A percentile compares a stretch with the other conserved stretches of the same genome.
Evolutionary conservation across 2,797 vertebrate species (phyloP).

Genomic region (Erpetoichthys calabaricus): DNA sequence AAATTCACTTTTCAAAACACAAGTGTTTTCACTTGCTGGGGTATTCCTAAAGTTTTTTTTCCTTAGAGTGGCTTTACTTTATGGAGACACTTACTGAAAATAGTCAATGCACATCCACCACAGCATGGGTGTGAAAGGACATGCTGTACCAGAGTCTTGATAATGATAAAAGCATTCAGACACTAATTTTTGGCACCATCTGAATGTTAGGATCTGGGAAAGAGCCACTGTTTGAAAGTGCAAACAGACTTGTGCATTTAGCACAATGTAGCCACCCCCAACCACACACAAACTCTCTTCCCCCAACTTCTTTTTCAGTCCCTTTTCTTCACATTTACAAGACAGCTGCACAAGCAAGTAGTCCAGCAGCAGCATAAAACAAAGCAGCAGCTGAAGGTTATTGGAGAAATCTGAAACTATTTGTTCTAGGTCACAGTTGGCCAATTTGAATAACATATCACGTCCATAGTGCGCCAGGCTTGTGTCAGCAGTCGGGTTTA

Average conservation of each 20-base stretch:
- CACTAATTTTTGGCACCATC: no score
- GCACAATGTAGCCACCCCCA: background rate
- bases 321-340: background rate
- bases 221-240: conserved; percentile 10
- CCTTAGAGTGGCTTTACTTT: no score
- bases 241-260: conserved; percentile 7
- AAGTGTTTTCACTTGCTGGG: no score
- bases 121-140: no score
- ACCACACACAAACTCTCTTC: no score
- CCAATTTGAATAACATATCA: conserved; percentile 14
- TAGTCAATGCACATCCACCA: no score
- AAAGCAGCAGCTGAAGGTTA: conserved; percentile 15
- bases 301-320: background rate
- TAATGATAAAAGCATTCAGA: no score
- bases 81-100: no score
- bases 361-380: conserved; percentile 24
- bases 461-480: conserved; percentile 1
- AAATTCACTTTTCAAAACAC: no score
- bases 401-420: conserved; percentile 21
- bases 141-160: no score
- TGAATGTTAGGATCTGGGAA: background rate
- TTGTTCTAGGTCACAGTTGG: conserved; percentile 35
- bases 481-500: background rate
- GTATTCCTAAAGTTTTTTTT: no score
- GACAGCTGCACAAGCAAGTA: conserved; percentile 26